Percentiles rank a stretch among this genome's conserved stretches.
phyloP scores from a whole-genome alignment of 1,140 invertebrate species.

The Microvelia longipes region DNA sequence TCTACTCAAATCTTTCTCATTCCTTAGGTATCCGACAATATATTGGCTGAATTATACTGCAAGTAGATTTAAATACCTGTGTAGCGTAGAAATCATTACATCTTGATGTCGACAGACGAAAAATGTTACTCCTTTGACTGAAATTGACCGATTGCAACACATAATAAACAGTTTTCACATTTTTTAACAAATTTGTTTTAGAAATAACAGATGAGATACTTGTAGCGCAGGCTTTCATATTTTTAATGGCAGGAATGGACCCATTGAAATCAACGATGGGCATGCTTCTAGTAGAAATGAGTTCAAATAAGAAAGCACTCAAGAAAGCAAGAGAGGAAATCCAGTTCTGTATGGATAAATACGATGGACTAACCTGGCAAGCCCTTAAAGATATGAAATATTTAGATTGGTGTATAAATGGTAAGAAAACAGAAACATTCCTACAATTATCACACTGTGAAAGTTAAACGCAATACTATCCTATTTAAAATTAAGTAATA shows the following conservation, averaged over 20 bases:
- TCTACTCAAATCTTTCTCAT: no score
- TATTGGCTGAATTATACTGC: no score
- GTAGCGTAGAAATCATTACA: no score
- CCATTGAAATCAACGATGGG: conserved; percentile 36
- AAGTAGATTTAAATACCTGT: no score
- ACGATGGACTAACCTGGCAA: conserved; percentile 16
- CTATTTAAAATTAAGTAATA: no score
- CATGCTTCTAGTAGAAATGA: conserved; percentile 32
- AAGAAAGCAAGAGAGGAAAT: conserved; percentile 41
- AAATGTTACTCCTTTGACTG: no score
- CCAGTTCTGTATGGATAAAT: conserved; percentile 15
- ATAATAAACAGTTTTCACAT: no score
- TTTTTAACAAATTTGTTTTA: conserved; percentile 12
- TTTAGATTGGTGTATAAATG: not conserved
- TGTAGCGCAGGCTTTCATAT: conserved; percentile 22
- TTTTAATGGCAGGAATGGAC: conserved; percentile 39
- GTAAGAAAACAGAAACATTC: conserved; percentile 35
- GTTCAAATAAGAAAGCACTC: conserved; percentile 39
- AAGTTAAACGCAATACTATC: conserved; percentile 27
- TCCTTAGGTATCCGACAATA: no score
- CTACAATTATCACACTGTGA: conserved; percentile 40
- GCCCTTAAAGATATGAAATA: not conserved
- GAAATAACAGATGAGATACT: conserved; percentile 25
- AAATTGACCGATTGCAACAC: no score
- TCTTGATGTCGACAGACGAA: no score